A percentile compares a stretch with the other conserved stretches of the same genome.
phyloP scores from a whole-genome alignment of 2,888 invertebrate species.

The Acrobasis suavella region DNA sequence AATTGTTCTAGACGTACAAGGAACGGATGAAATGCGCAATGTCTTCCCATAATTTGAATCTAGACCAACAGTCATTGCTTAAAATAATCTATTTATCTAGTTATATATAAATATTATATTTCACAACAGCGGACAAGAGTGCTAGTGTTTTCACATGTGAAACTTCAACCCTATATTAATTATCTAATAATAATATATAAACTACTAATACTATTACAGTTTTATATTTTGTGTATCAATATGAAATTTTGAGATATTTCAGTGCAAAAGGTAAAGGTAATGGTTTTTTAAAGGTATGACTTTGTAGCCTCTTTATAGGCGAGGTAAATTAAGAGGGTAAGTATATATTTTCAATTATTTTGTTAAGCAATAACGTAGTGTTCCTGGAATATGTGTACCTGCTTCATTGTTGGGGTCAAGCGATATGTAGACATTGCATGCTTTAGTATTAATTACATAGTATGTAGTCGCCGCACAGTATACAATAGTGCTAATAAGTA shows the following conservation, averaged over 20 bases:
- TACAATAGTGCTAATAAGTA: constrained; percentile 55
- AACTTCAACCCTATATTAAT: constrained; percentile 71
- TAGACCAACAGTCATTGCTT: constrained; percentile 77
- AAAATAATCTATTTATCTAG: constrained; percentile 74
- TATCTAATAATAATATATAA: constrained; percentile 75
- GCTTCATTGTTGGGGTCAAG: constrained; percentile 69
- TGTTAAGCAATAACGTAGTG: constrained; percentile 31
- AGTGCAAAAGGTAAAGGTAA: constrained; percentile 76
- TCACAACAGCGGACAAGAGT: constrained; percentile 76
- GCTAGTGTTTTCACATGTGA: constrained; percentile 83
- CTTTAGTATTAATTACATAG: constrained; percentile 43
- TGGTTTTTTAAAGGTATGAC: constrained; percentile 51
- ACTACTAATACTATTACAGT: constrained; percentile 74
- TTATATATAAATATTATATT: constrained; percentile 75
- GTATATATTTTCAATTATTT: constrained; percentile 50
- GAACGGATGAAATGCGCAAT: constrained; percentile 83
- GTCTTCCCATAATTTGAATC: constrained; percentile 82
- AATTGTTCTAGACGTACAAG: constrained; percentile 72
- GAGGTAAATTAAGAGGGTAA: constrained; percentile 70
- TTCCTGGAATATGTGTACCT: constrained; percentile 41
- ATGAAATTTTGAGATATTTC: constrained; percentile 64
- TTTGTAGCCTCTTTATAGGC: constrained; percentile 70
- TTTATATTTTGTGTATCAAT: constrained; percentile 62
- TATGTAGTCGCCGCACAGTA: constrained; percentile 10
- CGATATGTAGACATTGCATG: constrained; percentile 63